A percentile compares a stretch with the other conserved stretches of the same genome.
Conservation (phyloP, 2,797 vertebrate species). For the Thalassophryne amazonica region DNA sequence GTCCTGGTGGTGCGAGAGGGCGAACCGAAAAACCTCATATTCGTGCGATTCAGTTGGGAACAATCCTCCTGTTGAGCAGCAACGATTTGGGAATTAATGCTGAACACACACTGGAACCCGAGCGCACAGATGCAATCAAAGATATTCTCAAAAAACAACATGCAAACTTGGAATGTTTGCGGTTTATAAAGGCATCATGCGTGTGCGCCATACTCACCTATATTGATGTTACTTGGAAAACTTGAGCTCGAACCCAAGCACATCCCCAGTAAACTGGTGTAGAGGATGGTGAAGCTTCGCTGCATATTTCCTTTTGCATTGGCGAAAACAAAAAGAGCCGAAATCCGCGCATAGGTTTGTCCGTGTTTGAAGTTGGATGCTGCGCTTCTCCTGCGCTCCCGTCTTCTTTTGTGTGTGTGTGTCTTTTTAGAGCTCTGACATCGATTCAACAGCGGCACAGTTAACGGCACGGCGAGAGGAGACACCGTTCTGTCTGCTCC, state of each 20-base stretch:
- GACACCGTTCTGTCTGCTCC: conserved; percentile 55
- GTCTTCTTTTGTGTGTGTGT: conserved; percentile 76
- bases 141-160: not conserved
- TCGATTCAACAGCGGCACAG: conserved; percentile 45
- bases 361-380: conserved; percentile 59
- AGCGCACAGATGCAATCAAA: not conserved
- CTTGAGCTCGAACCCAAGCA: conserved; percentile 96
- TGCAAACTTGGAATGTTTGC: not conserved
- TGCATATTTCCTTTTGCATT: conserved; percentile 99
- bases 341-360: conserved; percentile 91
- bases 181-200: not conserved
- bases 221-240: conserved; percentile 99
- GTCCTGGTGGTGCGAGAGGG: conserved; percentile 94
- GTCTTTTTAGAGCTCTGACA: conserved; percentile 75
- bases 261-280: conserved; percentile 97
- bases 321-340: conserved; percentile 88
- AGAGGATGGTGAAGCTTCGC: conserved; percentile 97
- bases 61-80: conserved; percentile 87
- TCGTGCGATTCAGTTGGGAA: conserved; percentile 97
- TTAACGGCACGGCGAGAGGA: conserved; percentile 73
- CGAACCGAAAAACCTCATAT: conserved; percentile 98
- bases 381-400: conserved; percentile 58
- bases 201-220: conserved; percentile 85
- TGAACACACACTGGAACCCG: not conserved
- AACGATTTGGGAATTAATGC: conserved; percentile 44